A percentile compares a stretch with the other conserved stretches of the same genome.
Evolutionary conservation across 2,113 vertebrate species (phyloP).

Genomic region (Muscicapa adusta): DNA sequence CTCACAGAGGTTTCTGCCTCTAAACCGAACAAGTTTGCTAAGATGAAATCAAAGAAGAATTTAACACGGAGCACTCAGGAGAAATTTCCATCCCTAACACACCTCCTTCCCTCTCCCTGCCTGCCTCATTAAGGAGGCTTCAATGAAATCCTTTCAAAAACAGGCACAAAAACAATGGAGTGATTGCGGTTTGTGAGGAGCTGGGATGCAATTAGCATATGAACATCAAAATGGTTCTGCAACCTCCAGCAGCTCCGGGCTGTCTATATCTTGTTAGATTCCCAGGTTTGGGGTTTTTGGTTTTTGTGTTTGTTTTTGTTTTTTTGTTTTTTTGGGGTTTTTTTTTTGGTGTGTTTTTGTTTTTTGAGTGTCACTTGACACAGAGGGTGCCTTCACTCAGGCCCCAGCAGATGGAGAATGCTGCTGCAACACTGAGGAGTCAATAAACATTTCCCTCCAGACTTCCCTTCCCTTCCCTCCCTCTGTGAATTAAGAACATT

Average conservation of each 20-base stretch:
- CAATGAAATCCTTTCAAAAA: constrained; percentile 6
- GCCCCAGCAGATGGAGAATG: too few species aligned
- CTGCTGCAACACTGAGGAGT: neutral
- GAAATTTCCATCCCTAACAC: neutral
- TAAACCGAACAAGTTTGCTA: neutral
- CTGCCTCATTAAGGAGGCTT: constrained; percentile 36
- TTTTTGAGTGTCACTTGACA: too few species aligned
- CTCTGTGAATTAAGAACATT: neutral
- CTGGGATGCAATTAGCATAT: constrained; percentile 63
- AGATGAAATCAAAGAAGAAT: neutral
- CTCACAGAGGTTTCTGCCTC: neutral
- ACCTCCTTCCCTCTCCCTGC: neutral
- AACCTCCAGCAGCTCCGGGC: neutral
- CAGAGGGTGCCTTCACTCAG: too few species aligned
- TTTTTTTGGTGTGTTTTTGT: too few species aligned
- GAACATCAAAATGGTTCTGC: constrained; percentile 29
- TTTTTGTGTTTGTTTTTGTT: too few species aligned
- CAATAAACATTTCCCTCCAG: neutral
- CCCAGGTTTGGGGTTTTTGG: neutral
- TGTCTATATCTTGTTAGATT: neutral
- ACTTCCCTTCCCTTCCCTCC: neutral
- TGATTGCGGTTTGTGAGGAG: constrained; percentile 62
- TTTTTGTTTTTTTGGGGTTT: too few species aligned
- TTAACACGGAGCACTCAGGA: neutral
- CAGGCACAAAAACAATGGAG: constrained; percentile 34